Evolutionary conservation across 2,113 vertebrate genomes (phyloP).

Genomic region (Gobio gobio): DNA sequence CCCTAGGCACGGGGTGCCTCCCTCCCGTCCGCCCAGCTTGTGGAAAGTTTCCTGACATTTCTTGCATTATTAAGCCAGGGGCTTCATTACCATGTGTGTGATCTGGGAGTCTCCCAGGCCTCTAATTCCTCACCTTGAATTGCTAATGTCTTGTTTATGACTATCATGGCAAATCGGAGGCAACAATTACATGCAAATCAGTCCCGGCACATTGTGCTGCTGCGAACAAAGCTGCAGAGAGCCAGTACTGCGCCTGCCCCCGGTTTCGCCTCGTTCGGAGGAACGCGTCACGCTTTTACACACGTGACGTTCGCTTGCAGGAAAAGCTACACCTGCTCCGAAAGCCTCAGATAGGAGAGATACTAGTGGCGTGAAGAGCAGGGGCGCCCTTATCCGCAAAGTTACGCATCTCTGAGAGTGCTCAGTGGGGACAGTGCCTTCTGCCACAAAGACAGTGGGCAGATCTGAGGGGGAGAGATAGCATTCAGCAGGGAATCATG

Average conservation of each 20-base stretch:
- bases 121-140: conserved; percentile 75
- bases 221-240: conserved; percentile 45
- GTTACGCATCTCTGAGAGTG: background rate
- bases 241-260: conserved; percentile 2
- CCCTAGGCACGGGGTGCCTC: conserved; percentile 58
- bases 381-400: background rate
- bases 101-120: conserved; percentile 72
- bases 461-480: conserved; percentile 40
- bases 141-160: conserved; percentile 74
- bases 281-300: background rate
- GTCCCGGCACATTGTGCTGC: conserved; percentile 42
- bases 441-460: conserved; percentile 40
- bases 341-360: background rate
- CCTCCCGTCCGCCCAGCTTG: conserved; percentile 57
- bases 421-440: background rate
- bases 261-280: background rate
- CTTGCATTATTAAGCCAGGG: conserved; percentile 74
- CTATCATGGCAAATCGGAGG: conserved; percentile 64
- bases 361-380: background rate
- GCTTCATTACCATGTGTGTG: conserved; percentile 74
- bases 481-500: conserved; percentile 53
- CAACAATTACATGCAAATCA: conserved; percentile 69
- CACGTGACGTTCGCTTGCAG: background rate
- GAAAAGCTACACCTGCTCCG: conserved; percentile 20
- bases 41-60: conserved; percentile 74